These are phyloP conservation scores for Deilephila porcellus DNA, from an alignment of 2,888 invertebrate species.

Conservation along the genomic window DNA sequence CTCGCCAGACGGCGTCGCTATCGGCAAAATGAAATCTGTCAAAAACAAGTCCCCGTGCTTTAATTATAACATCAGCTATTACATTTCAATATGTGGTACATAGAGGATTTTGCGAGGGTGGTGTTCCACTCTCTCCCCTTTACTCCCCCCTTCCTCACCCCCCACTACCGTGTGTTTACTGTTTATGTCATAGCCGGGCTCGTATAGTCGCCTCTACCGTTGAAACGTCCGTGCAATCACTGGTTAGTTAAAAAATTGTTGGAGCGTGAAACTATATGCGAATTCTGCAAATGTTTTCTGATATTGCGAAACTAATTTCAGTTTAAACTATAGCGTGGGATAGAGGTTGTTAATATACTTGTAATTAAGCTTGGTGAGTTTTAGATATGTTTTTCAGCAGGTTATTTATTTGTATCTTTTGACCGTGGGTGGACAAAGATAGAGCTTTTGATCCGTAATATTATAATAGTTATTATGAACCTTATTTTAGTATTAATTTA, in stretches of 20 bases:
- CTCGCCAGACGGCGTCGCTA: not conserved
- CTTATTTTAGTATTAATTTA: too few species aligned
- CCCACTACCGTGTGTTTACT: constrained; percentile 4
- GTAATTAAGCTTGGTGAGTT: too few species aligned
- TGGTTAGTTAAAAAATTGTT: constrained; percentile 33
- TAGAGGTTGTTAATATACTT: not conserved
- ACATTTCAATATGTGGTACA: constrained; percentile 26
- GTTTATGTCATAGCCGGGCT: constrained; percentile 28
- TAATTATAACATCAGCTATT: constrained; percentile 24
- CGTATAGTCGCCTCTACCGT: constrained; percentile 20
- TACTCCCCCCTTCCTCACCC: not conserved
- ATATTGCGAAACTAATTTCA: constrained; percentile 28
- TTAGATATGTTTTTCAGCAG: too few species aligned
- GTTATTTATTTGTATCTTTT: not conserved
- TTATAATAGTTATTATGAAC: too few species aligned
- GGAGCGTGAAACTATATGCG: constrained; percentile 34
- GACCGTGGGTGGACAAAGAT: not conserved
- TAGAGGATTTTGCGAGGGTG: constrained; percentile 13
- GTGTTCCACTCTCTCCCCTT: not conserved
- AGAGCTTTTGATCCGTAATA: too few species aligned
- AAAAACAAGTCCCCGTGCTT: constrained; percentile 15
- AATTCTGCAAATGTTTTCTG: constrained; percentile 35
- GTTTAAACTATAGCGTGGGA: constrained; percentile 22
- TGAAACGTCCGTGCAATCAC: constrained; percentile 38
- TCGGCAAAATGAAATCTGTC: constrained; percentile 25